Evolutionary conservation across 2,888 invertebrate genomes (phyloP), one percentile per base, ranked within the genome.

Genomic region (Odontocerum albicorne): DNA sequence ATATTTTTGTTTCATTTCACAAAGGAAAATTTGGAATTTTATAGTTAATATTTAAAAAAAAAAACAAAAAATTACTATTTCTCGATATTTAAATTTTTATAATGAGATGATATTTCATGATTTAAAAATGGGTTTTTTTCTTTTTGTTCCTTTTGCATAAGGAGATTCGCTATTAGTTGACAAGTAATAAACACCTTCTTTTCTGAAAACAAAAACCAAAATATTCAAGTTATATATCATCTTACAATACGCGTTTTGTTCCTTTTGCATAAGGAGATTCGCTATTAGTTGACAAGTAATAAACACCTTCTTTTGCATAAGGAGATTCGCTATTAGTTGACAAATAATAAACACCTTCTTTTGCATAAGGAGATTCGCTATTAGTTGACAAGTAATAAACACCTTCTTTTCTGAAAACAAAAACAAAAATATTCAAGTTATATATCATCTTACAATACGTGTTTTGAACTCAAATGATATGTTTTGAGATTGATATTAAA

Each of bases 121-220:
- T n/a, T 33, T 47, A 6, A 47, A 42, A 3, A 15, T 35, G 3
- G 22, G 40, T 33, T 45, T 38, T 43, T 36, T 43, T 32, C 46
- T 50, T 35, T 20, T 50, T 3, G 56, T 40, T 13, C 50, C 55
- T 49, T 49, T 58, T 47, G 79, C 80, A 70, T 69, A 81, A 53
- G 81, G 80, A 60, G 72, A 68, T 64, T 74, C 72, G n/a, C 73
- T 72, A 63, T 74, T 77, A 58, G 81, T 81, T 68, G 67, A 72
- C 63, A 81, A 73, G 70, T 79, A 80, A 71, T 77, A 80, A 66
- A 77, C 73, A 62, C 80, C 81, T 63, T 79, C 77, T 66, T 79
- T 75, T 67, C 80, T 80, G 74, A 61, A 75, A 75, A n/a, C n/a
- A n/a, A n/a, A n/a, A n/a, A n/a, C n/a, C n/a, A n/a, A n/a, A n/a